A percentile compares a stretch with the other conserved stretches of the same genome.
phyloP scores from a whole-genome alignment of 2,888 invertebrate species.

The Zygogramma bicolorata region DNA sequence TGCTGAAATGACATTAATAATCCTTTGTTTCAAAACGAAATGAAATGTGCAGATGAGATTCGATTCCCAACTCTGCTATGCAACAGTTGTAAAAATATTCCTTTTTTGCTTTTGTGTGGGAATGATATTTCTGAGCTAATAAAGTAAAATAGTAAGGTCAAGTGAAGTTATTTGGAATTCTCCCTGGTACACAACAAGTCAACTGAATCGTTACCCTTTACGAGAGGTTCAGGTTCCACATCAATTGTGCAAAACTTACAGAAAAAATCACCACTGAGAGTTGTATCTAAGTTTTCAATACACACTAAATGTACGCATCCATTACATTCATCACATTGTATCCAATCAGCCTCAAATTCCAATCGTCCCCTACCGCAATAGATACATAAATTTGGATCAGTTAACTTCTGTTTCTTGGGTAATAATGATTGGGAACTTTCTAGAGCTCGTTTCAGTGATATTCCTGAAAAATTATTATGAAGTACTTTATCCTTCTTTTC shows the following conservation, averaged over 20 bases:
- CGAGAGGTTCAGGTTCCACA: not conserved
- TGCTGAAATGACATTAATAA: too few species aligned
- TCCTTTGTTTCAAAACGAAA: too few species aligned
- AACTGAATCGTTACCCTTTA: not conserved
- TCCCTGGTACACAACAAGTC: too few species aligned
- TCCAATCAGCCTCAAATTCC: slow-evolving; percentile 23
- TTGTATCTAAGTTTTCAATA: slow-evolving; percentile 11
- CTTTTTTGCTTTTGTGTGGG: too few species aligned
- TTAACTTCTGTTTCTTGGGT: too few species aligned
- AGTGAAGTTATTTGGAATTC: too few species aligned
- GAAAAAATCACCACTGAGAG: slow-evolving; percentile 3
- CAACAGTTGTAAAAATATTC: too few species aligned
- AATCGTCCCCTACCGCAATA: slow-evolving; percentile 21
- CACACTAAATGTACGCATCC: slow-evolving; percentile 29
- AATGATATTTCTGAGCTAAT: too few species aligned
- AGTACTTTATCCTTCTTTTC: not conserved
- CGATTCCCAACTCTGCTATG: too few species aligned
- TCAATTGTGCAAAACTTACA: slow-evolving; percentile 8
- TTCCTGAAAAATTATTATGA: slow-evolving; percentile 8
- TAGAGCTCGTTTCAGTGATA: not conserved
- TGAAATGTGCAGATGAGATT: too few species aligned
- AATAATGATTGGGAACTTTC: not conserved
- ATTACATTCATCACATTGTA: slow-evolving; percentile 28
- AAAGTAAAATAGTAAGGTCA: too few species aligned
- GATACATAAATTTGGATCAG: slow-evolving; percentile 11